Evolutionary conservation across 2,888 invertebrate species (phyloP).

Genomic region (Tenthredo distinguenda): DNA sequence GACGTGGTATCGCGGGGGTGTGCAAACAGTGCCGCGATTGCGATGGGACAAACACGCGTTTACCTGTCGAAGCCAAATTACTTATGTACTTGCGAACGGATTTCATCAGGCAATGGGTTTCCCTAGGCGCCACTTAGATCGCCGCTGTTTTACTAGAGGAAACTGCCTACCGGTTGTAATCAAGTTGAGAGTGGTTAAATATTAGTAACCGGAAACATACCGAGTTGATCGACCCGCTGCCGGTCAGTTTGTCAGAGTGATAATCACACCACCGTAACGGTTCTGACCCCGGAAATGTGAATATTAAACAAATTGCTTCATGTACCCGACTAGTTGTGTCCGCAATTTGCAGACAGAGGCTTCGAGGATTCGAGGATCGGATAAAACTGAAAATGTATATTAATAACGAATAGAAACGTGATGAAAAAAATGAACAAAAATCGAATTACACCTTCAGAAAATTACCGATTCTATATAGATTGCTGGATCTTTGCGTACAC

Average conservation of each 20-base stretch:
- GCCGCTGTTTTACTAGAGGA: conserved; percentile 19
- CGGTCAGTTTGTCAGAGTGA: conserved; percentile 40
- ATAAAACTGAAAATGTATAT: not conserved
- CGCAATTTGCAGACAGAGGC: not conserved
- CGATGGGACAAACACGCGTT: conserved; percentile 1
- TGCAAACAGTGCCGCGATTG: not conserved
- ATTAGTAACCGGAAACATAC: conserved; percentile 42
- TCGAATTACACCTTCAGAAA: not conserved
- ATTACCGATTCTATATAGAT: not conserved
- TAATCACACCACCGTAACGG: conserved; percentile 12
- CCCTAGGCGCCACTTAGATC: conserved; percentile 24
- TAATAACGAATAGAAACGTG: not conserved
- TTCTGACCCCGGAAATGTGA: not conserved
- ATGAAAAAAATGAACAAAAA: not conserved
- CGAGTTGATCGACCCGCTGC: conserved; percentile 32
- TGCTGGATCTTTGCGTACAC: not conserved
- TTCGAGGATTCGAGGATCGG: not conserved
- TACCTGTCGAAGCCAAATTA: conserved; percentile 13
- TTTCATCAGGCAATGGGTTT: conserved; percentile 30
- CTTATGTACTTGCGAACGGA: not conserved
- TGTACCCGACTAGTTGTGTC: not conserved
- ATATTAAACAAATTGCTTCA: conserved; percentile 36
- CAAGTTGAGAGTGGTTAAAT: conserved; percentile 35
- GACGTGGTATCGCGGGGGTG: not conserved
- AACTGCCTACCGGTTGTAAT: conserved; percentile 41